A percentile compares a stretch with the other conserved stretches of the same genome.
Evolutionary conservation across 2,888 invertebrate species (phyloP).

Genomic region (Himalopsyche anomala): DNA sequence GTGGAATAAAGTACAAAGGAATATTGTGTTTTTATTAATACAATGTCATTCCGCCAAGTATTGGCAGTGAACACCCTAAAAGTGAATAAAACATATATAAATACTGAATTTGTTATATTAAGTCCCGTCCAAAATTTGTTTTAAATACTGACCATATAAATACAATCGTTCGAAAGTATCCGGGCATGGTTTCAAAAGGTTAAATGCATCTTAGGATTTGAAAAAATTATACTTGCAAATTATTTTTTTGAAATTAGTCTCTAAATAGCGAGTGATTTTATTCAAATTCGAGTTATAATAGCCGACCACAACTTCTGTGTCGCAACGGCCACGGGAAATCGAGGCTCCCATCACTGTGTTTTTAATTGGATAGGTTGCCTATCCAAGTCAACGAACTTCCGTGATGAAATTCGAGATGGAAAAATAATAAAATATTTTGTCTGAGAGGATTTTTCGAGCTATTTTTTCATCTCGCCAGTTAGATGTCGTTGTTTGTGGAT

Average conservation of each 20-base stretch:
- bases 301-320: conserved; percentile 46
- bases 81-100: too few relatives aligned
- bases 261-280: conserved; percentile 49
- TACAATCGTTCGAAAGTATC: too few relatives aligned
- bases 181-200: not conserved
- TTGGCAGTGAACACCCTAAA: too few relatives aligned
- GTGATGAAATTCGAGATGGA: conserved; percentile 37
- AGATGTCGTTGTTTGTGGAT: not conserved
- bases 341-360: conserved; percentile 17
- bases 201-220: conserved; percentile 54
- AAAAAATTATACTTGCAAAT: conserved; percentile 60
- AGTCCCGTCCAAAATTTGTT: too few relatives aligned
- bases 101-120: too few relatives aligned
- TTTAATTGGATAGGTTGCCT: conserved; percentile 51
- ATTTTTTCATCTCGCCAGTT: not conserved
- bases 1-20: too few relatives aligned
- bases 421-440: conserved; percentile 39
- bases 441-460: not conserved
- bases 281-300: conserved; percentile 44
- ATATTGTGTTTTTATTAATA: too few relatives aligned
- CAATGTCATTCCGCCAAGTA: too few relatives aligned
- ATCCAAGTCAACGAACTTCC: conserved; percentile 57
- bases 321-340: conserved; percentile 51
- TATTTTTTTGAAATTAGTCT: conserved; percentile 51
- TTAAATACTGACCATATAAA: too few relatives aligned